These are phyloP conservation scores for Torymus auratus DNA, from an alignment of 2,888 invertebrate genomes.

Conservation along the genomic window DNA sequence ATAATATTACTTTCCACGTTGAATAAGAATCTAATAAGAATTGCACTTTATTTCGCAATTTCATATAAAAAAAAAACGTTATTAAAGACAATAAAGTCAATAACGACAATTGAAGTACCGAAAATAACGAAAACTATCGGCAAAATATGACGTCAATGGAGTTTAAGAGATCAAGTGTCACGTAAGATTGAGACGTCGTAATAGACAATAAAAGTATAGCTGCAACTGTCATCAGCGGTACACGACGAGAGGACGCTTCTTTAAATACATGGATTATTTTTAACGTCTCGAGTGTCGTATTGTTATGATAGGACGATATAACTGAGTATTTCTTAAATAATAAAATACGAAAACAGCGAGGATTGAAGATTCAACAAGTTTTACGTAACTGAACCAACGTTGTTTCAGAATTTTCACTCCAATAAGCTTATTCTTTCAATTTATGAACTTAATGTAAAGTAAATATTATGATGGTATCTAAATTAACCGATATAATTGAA, in stretches of 20 bases:
- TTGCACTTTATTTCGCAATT: background rate
- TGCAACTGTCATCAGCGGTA: constrained; percentile 7
- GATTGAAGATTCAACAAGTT: too few species aligned
- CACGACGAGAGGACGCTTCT: background rate
- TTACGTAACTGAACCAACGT: too few species aligned
- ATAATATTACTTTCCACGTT: too few species aligned
- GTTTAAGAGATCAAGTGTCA: constrained; percentile 45
- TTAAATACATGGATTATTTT: constrained; percentile 1
- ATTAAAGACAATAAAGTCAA: background rate
- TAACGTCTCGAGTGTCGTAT: background rate
- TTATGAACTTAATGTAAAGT: too few species aligned
- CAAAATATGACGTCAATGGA: constrained; percentile 47
- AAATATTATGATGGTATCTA: too few species aligned
- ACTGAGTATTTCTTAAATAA: too few species aligned
- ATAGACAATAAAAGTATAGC: constrained; percentile 45
- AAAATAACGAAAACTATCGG: constrained; percentile 21
- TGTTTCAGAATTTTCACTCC: too few species aligned
- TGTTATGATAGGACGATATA: too few species aligned
- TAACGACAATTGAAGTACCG: background rate
- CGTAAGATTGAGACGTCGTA: constrained; percentile 42
- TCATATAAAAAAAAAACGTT: background rate
- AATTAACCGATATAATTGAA: too few species aligned
- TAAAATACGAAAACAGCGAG: too few species aligned
- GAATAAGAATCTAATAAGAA: too few species aligned
- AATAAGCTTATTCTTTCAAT: too few species aligned